These are phyloP conservation scores for Crossocerus cetratus DNA, from an alignment of 2,888 invertebrate genomes.

Conservation along the genomic window DNA sequence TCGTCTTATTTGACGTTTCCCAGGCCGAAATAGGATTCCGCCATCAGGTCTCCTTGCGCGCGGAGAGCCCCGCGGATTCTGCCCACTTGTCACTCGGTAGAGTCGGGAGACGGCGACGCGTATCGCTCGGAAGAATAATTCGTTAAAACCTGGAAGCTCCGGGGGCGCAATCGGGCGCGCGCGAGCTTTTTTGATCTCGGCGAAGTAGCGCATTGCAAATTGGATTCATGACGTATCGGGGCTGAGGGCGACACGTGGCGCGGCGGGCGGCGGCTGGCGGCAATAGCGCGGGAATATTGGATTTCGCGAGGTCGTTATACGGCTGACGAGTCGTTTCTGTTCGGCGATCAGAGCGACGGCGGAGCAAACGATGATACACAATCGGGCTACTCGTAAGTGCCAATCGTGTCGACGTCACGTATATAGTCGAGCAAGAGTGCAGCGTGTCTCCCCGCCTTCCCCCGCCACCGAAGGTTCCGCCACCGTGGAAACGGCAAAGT, in stretches of 20 bases:
- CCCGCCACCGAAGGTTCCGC: not conserved
- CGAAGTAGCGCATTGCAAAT: slow-evolving; percentile 40
- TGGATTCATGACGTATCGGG: slow-evolving; percentile 42
- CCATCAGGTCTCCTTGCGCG: not conserved
- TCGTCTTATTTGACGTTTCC: slow-evolving; percentile 10
- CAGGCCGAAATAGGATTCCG: slow-evolving; percentile 18
- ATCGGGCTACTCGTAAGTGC: slow-evolving; percentile 55
- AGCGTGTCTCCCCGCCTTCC: slow-evolving; percentile 43
- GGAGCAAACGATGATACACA: slow-evolving; percentile 51
- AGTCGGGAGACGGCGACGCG: too few relatives aligned
- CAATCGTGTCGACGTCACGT: slow-evolving; percentile 56
- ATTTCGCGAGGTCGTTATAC: slow-evolving; percentile 53
- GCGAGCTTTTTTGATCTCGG: slow-evolving; percentile 37
- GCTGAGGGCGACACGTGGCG: slow-evolving; percentile 36
- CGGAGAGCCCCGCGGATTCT: too few relatives aligned
- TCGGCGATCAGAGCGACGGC: slow-evolving; percentile 35
- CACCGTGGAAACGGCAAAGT: slow-evolving; percentile 50
- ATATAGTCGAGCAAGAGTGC: slow-evolving; percentile 41
- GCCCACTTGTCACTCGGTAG: too few relatives aligned
- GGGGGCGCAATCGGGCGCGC: slow-evolving; percentile 14
- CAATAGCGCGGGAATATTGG: slow-evolving; percentile 44
- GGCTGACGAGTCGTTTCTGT: slow-evolving; percentile 53
- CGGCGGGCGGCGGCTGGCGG: too few relatives aligned
- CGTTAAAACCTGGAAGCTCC: not conserved
- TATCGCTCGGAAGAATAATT: slow-evolving; percentile 1